Conservation (phyloP, 2,888 invertebrate species). For the Mongoloraphidia duomilia region DNA sequence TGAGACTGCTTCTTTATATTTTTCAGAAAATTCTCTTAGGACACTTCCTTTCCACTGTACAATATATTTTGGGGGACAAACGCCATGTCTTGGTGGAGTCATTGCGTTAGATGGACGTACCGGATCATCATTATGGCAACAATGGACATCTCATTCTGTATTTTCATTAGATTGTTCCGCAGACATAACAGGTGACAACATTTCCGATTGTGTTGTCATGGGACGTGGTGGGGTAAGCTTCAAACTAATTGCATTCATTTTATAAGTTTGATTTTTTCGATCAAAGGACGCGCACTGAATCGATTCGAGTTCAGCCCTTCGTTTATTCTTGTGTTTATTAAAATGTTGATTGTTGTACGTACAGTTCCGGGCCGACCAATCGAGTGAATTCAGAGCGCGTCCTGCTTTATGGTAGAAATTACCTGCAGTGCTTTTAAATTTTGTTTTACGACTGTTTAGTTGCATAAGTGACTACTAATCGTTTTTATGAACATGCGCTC, state of each 20-base stretch:
- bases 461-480: no score
- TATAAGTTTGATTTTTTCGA: not conserved
- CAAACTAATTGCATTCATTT: not conserved
- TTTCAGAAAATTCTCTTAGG: slow-evolving; percentile 2
- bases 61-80: slow-evolving; percentile 47
- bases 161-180: slow-evolving; percentile 56
- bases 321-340: not conserved
- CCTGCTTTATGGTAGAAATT: no score
- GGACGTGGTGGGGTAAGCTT: slow-evolving; percentile 53
- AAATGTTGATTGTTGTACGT: no score
- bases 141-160: slow-evolving; percentile 56
- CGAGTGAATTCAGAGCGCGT: no score
- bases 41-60: slow-evolving; percentile 35
- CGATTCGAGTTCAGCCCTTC: no score
- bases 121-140: slow-evolving; percentile 59
- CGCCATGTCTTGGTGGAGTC: slow-evolving; percentile 60
- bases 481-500: no score
- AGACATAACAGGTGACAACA: slow-evolving; percentile 53
- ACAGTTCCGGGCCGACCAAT: no score
- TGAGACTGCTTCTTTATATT: not conserved
- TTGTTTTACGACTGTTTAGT: no score
- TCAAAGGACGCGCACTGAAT: no score
- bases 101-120: slow-evolving; percentile 58
- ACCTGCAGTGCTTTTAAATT: no score
- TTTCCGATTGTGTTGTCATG: slow-evolving; percentile 56